Percentiles rank a stretch among this genome's conserved stretches.
Evolutionary conservation across 2,113 vertebrate genomes (phyloP).

Genomic region (Campylomormyrus tamandua): DNA sequence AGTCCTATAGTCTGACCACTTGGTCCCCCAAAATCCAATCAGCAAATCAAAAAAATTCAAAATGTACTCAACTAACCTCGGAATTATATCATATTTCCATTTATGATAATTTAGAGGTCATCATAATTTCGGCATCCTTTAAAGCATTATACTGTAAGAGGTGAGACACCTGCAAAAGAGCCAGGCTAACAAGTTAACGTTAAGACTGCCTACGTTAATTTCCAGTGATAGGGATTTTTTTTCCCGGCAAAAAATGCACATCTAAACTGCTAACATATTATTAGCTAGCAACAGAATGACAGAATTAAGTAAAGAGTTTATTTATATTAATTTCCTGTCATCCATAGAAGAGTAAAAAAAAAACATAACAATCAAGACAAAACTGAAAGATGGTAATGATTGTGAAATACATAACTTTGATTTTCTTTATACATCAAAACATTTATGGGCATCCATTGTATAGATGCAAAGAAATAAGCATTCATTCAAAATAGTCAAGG

Average conservation of each 20-base stretch:
- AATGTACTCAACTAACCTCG: not conserved
- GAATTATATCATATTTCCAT: not conserved
- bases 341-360: not conserved
- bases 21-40: not conserved
- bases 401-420: not conserved
- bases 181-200: not conserved
- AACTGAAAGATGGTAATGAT: not conserved
- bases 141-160: not conserved
- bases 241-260: not conserved
- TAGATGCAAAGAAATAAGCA: not conserved
- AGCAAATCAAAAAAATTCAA: not conserved
- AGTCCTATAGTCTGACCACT: not conserved
- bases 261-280: not conserved
- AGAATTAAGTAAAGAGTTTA: not conserved
- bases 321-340: not conserved
- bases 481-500: not conserved
- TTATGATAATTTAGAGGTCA: not conserved
- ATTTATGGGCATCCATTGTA: not conserved
- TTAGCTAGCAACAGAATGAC: not conserved
- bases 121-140: not conserved
- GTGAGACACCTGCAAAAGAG: not conserved
- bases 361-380: not conserved
- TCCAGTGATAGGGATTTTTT: not conserved
- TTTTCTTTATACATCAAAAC: not conserved
- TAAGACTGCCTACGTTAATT: not conserved